Conservation (phyloP, 2,797 vertebrate genomes). For the Myotis findleyi region DNA sequence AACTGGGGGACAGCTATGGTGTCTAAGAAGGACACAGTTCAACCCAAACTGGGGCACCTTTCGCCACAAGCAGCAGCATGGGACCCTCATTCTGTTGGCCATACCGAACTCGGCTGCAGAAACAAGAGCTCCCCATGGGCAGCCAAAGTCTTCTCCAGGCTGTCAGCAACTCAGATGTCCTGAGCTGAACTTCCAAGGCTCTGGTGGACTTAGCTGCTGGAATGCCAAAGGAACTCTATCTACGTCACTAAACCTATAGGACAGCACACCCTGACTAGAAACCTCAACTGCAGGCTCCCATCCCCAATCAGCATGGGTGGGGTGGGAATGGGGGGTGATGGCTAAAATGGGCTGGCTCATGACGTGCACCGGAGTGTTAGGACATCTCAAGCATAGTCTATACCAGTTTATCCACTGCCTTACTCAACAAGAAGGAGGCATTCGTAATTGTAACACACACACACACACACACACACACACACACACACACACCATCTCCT, state of each 20-base stretch:
- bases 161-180: not conserved
- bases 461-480: not conserved
- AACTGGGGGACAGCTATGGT: not conserved
- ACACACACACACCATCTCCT: not conserved
- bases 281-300: conserved; percentile 35
- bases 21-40: conserved; percentile 8
- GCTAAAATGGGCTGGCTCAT: not conserved
- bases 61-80: not conserved
- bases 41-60: not conserved
- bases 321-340: not conserved
- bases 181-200: conserved; percentile 48
- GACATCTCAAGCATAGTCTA: conserved; percentile 32
- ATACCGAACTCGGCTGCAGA: not conserved
- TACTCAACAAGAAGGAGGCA: conserved; percentile 28
- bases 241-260: conserved; percentile 65
- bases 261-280: conserved; percentile 62
- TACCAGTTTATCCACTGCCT: conserved; percentile 7
- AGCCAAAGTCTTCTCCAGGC: not conserved
- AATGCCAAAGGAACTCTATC: conserved; percentile 56
- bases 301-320: not conserved
- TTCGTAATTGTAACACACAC: not conserved
- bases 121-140: not conserved
- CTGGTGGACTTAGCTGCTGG: conserved; percentile 28
- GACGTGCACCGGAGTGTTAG: not conserved
- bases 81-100: not conserved